Conservation (phyloP, 2,888 invertebrate species). For the Ochropacha duplaris region DNA sequence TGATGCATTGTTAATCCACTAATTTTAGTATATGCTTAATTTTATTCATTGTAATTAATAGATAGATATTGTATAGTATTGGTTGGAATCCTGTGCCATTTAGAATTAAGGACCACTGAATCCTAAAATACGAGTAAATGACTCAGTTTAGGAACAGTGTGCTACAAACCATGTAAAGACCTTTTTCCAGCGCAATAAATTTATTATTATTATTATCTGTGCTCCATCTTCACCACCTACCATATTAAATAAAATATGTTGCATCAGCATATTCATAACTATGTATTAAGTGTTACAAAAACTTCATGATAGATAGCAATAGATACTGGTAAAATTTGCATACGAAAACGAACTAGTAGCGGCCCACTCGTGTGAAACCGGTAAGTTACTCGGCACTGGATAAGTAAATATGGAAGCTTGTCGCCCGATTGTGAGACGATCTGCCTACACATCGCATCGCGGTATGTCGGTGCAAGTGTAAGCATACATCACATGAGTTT, state of each 20-base stretch:
- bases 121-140: no score
- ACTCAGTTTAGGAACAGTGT: no score
- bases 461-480: slow-evolving; percentile 18
- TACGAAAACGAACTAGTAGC: slow-evolving; percentile 66
- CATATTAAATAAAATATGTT: slow-evolving; percentile 4
- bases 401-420: slow-evolving; percentile 80
- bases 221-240: slow-evolving; percentile 6
- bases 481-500: slow-evolving; percentile 6
- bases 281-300: slow-evolving; percentile 7
- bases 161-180: no score
- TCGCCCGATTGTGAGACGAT: slow-evolving; percentile 65
- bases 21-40: no score
- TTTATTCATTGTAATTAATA: no score
- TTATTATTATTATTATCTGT: no score
- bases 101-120: no score
- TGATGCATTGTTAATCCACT: no score
- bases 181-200: no score
- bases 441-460: slow-evolving; percentile 66
- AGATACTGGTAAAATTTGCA: slow-evolving; percentile 60
- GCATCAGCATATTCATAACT: slow-evolving; percentile 6
- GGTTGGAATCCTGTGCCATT: no score
- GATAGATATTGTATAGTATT: no score
- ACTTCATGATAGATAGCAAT: slow-evolving; percentile 38
- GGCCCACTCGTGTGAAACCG: slow-evolving; percentile 76
- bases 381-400: slow-evolving; percentile 69